Evolutionary conservation across 2,888 invertebrate species (phyloP).

Genomic region (Diaprepes abbreviatus): DNA sequence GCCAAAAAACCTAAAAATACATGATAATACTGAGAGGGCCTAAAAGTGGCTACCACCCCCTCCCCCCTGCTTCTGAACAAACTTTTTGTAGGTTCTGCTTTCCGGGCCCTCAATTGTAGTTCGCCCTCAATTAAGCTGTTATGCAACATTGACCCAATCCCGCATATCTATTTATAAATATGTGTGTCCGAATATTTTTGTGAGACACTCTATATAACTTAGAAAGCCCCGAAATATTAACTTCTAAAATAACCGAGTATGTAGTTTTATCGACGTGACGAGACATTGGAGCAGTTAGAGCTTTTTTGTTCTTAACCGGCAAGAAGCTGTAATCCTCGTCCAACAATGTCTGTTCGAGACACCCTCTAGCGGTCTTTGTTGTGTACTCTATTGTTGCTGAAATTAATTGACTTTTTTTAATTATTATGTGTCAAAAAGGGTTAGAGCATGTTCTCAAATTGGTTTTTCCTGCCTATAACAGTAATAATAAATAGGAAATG

Average conservation of each 20-base stretch:
- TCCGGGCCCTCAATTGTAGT: too few relatives aligned
- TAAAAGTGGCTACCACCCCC: too few relatives aligned
- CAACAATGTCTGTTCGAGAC: slow-evolving; percentile 34
- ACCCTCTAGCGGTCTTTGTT: slow-evolving; percentile 31
- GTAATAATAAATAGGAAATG: neutral
- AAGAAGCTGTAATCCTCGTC: slow-evolving; percentile 32
- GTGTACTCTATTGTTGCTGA: slow-evolving; percentile 30
- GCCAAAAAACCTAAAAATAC: too few relatives aligned
- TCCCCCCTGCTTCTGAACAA: too few relatives aligned
- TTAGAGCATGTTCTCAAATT: neutral
- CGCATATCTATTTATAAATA: too few relatives aligned
- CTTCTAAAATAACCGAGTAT: neutral
- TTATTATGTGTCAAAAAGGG: slow-evolving; percentile 17
- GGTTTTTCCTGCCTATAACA: neutral
- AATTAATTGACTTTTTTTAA: slow-evolving; percentile 46
- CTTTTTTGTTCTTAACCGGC: slow-evolving; percentile 30
- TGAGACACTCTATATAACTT: too few relatives aligned
- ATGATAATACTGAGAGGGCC: too few relatives aligned
- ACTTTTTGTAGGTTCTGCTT: too few relatives aligned
- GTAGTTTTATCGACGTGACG: slow-evolving; percentile 13
- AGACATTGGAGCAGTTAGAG: slow-evolving; percentile 9
- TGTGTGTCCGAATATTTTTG: too few relatives aligned
- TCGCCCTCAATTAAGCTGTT: too few relatives aligned
- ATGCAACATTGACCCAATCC: too few relatives aligned
- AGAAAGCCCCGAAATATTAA: neutral